Evolutionary conservation across 2,113 vertebrate genomes (phyloP).

Genomic region (Pelecanus crispus): DNA sequence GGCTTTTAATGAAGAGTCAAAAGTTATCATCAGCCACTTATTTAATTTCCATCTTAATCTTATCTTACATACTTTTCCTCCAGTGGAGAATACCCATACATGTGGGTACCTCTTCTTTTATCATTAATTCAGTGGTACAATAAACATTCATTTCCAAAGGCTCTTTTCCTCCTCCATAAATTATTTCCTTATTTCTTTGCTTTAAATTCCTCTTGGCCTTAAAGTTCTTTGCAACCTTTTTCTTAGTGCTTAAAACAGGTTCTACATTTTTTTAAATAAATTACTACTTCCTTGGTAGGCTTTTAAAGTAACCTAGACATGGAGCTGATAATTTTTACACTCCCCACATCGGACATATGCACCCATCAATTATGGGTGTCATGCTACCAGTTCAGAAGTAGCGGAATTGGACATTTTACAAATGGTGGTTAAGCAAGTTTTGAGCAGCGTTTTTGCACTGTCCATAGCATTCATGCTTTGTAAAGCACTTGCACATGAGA

Average conservation of each 20-base stretch:
- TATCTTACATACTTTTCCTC: background rate
- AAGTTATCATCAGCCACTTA: background rate
- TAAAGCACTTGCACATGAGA: background rate
- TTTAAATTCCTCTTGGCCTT: background rate
- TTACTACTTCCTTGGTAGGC: background rate
- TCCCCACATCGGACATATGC: background rate
- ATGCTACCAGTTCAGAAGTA: background rate
- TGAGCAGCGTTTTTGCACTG: background rate
- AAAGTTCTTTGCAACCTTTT: background rate
- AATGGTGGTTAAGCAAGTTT: background rate
- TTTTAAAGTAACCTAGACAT: background rate
- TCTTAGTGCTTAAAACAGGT: background rate
- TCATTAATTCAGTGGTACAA: background rate
- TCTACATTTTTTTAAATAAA: background rate
- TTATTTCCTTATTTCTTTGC: background rate
- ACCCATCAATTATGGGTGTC: background rate
- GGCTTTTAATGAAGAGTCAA: background rate
- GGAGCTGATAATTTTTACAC: background rate
- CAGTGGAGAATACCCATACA: background rate
- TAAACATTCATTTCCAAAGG: background rate
- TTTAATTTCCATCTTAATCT: constrained; percentile 10
- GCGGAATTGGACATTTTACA: background rate
- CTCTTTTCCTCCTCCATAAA: background rate
- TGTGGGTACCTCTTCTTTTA: background rate
- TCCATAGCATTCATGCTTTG: background rate